Evolutionary conservation across 2,888 invertebrate species (phyloP), one percentile per base, ranked within the genome.

Genomic region (Ectropis crepuscularia): DNA sequence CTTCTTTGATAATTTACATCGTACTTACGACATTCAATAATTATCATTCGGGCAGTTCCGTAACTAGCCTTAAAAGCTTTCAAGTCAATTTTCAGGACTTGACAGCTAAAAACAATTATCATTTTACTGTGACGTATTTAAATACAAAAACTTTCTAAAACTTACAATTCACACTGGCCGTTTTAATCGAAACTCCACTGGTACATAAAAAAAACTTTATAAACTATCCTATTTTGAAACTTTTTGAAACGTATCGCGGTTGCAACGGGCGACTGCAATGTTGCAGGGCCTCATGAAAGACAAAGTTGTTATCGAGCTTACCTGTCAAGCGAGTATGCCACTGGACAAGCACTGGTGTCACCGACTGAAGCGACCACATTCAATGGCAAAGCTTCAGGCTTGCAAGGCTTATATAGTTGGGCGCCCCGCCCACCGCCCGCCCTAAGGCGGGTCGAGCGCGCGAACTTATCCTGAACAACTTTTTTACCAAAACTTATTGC

Each of bases 361-460:
- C 83, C 77, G 73, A 76, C 79, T 78, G 87, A 78, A 83, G 81
- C 82, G 85, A 85, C 86, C 89, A 85, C 86, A 86, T 90, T 82
- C 84, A 90, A 87, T 90, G 88, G 86, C 86, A 87, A 88, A 86
- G 79, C 86, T 88, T 82, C 77, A 83, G 82, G 78, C 83, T 76
- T 82, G 85, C 88, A 76, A 74, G 75, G 81, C 87, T 92, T 92
- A 90, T 92, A 92, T 91, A 92, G 86, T 71, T 55, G 72, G 68
- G 78, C 83, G 89, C 87, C 77, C 90, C 92, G 91, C 92, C 92
- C 84, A 89, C 82, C 81, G 80, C 77, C 87, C 86, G 87, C 87
- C 85, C 75, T 69, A 71, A 82, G 89, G 88, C 87, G 90, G 86
- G 79, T 72, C 82, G 80, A 62, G 63, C 67, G 72, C 70, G 71